These are phyloP conservation scores for Seira ritae DNA, from an alignment of 2,888 invertebrate genomes.

Conservation along the genomic window DNA sequence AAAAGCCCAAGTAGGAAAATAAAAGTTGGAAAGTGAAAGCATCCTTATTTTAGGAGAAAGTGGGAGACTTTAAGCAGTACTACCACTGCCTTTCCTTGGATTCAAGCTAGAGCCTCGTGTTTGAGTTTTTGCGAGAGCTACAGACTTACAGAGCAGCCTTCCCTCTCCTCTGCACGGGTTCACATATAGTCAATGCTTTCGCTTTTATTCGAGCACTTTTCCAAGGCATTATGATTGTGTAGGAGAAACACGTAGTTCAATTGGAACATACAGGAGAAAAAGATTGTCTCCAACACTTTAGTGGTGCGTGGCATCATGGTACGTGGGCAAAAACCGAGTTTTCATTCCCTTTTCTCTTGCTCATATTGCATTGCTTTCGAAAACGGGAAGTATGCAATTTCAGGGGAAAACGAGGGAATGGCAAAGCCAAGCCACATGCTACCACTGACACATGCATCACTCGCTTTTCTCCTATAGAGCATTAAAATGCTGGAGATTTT, in stretches of 20 bases:
- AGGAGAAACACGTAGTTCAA: conserved; percentile 7
- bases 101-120: neutral
- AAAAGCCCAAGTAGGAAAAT: conserved; percentile 1
- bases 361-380: neutral
- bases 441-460: conserved; percentile 29
- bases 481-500: conserved; percentile 17
- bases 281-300: conserved; percentile 24
- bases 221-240: neutral
- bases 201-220: neutral
- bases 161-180: neutral
- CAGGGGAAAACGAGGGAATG: neutral
- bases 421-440: conserved; percentile 59
- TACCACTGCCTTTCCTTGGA: neutral
- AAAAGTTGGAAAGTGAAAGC: conserved; percentile 12
- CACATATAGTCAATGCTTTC: neutral
- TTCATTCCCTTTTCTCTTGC: neutral
- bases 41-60: neutral
- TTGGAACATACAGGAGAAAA: conserved; percentile 25
- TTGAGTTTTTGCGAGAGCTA: neutral
- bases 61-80: neutral
- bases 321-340: neutral
- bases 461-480: conserved; percentile 14
- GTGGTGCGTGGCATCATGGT: neutral
- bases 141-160: neutral
- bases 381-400: neutral